Evolutionary conservation across 1,140 invertebrate species (phyloP), one percentile per base, ranked within the genome.

Genomic region (Drosophila takahashii): DNA sequence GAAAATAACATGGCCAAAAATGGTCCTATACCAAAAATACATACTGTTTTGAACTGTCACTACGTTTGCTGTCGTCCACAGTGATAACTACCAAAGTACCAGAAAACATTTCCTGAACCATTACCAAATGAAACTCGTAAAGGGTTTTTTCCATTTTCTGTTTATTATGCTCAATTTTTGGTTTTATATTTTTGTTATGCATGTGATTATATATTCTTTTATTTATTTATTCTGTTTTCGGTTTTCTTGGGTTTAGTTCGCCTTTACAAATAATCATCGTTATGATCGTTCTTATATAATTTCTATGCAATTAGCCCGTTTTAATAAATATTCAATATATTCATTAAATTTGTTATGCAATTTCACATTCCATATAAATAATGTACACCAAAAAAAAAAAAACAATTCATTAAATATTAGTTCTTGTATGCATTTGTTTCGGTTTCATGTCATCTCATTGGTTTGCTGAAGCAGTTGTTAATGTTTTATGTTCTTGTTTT

Each of bases 161-260:
- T 83, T 83, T 83, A 83, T 83, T 83, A 83, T 83, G 79, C 59
- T 83, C 79, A 83, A 83, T 75, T 83, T 71, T 83, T 56, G 62
- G 42, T 75, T 81, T 83, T 71, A 78, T 70, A 70, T 39, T 81
- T 78, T 75, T 81, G 78, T 86, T 86, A 86, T 75, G 78, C 81
- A 86, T 86, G 79, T 73, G 81, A 87, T 87, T 86, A 86, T 81
- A 81, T 87, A 81, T 79, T 54, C 51, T 61, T 72, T 71, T 58
- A 42, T 59, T 77, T 71, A 77, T 81, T 62, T 57, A 66, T 62
- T 78, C 53, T 58, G 18, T 66, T 66, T 51, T 48, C 52, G 44
- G 60, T 42, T 42, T 42, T 51, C 61, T 75, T 54, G 50, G 45
- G 48, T 79, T 79, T 77, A 72, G 61, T 69, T 80, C 34, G 72